Evolutionary conservation across 2,113 vertebrate species (phyloP).

Genomic region (Otocyon megalotis): DNA sequence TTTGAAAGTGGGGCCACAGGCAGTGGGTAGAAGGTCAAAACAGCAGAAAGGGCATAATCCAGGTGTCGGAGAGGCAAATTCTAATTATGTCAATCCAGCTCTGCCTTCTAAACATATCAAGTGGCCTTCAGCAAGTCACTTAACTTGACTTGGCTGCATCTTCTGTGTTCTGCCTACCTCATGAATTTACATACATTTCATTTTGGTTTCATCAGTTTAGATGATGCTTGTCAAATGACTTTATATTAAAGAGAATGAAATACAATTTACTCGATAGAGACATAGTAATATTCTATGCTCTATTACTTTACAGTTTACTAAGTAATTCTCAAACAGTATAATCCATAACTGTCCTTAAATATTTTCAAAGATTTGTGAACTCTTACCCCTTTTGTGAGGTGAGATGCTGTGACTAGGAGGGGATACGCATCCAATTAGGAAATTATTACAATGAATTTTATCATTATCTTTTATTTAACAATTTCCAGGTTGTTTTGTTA

Average conservation of each 20-base stretch:
- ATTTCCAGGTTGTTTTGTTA: slow-evolving; percentile 43
- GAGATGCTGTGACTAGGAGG: background rate
- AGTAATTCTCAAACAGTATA: slow-evolving; percentile 34
- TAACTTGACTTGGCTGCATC: background rate
- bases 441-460: background rate
- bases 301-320: background rate
- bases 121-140: background rate
- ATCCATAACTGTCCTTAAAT: slow-evolving; percentile 50
- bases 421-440: background rate
- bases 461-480: background rate
- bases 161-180: background rate
- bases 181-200: slow-evolving; percentile 18
- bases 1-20: background rate
- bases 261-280: background rate
- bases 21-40: background rate
- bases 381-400: background rate
- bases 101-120: background rate
- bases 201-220: slow-evolving; percentile 41
- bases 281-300: background rate
- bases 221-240: slow-evolving; percentile 23
- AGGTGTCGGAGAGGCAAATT: slow-evolving; percentile 7
- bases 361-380: slow-evolving; percentile 48
- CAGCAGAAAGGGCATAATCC: background rate
- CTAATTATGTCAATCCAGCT: background rate
- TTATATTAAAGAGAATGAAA: slow-evolving; percentile 16